A percentile compares a stretch with the other conserved stretches of the same genome.
Evolutionary conservation across 2,888 invertebrate species (phyloP).

Genomic region (Perizoma affinitatum): DNA sequence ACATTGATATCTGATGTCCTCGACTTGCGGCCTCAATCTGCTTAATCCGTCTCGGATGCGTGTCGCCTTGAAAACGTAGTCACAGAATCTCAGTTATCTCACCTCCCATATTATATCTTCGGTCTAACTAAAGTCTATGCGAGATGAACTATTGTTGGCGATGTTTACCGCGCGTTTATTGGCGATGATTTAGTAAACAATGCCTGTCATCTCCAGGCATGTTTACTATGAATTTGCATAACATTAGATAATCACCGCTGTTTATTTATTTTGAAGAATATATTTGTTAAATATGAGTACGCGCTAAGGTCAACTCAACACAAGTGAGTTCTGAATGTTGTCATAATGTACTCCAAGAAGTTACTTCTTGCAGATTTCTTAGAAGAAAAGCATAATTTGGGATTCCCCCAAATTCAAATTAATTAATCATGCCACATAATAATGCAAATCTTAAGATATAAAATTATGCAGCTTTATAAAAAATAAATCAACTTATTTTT

Average conservation of each 20-base stretch:
- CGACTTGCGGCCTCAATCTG: slow-evolving; percentile 33
- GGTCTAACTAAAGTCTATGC: slow-evolving; percentile 2
- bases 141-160: slow-evolving; percentile 10
- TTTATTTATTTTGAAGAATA: background rate
- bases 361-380: no score
- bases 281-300: background rate
- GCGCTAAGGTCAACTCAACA: no score
- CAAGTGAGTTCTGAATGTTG: no score
- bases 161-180: slow-evolving; percentile 7
- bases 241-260: background rate
- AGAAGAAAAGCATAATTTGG: no score
- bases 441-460: no score
- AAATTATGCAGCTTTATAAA: no score
- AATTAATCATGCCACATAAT: no score
- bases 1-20: slow-evolving; percentile 34
- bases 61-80: slow-evolving; percentile 22
- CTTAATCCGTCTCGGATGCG: slow-evolving; percentile 28
- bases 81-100: slow-evolving; percentile 3
- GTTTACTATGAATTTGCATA: slow-evolving; percentile 6
- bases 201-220: background rate
- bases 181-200: slow-evolving; percentile 4
- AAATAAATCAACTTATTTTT: no score
- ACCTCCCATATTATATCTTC: slow-evolving; percentile 5
- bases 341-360: no score
- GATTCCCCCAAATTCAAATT: no score